Conservation (phyloP, 2,888 invertebrate genomes). For the Galerucella calmariensis region DNA sequence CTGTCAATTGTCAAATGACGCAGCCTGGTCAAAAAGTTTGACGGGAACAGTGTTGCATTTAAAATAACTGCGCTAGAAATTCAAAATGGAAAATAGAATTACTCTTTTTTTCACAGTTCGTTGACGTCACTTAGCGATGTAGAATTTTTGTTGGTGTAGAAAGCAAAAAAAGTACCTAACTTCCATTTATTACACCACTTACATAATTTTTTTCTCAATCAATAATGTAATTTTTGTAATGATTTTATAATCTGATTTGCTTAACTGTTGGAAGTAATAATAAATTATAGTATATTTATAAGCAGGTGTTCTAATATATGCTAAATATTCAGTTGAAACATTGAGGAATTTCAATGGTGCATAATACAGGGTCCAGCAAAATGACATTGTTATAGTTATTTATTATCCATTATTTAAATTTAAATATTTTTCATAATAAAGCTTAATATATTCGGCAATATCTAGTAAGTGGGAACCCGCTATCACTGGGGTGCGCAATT, state of each 20-base stretch:
- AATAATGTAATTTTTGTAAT: slow-evolving; percentile 27
- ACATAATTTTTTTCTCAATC: slow-evolving; percentile 30
- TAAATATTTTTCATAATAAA: too few species aligned
- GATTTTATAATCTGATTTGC: slow-evolving; percentile 30
- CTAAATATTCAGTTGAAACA: slow-evolving; percentile 39
- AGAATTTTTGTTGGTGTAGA: slow-evolving; percentile 1
- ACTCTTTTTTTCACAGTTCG: background rate
- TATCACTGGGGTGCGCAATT: too few species aligned
- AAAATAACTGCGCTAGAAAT: too few species aligned
- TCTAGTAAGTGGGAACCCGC: too few species aligned
- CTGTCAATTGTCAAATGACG: too few species aligned
- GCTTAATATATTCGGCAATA: too few species aligned
- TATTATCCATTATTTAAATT: too few species aligned
- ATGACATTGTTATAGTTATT: too few species aligned
- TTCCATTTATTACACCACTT: slow-evolving; percentile 14
- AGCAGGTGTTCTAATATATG: slow-evolving; percentile 47
- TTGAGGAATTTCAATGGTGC: slow-evolving; percentile 42
- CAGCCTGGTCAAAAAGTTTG: too few species aligned
- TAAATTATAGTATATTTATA: slow-evolving; percentile 40
- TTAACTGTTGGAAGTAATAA: slow-evolving; percentile 26
- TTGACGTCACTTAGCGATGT: background rate
- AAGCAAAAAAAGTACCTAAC: slow-evolving; percentile 8
- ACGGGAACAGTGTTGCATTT: too few species aligned
- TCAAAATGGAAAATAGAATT: background rate
- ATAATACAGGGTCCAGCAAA: slow-evolving; percentile 11